These are phyloP conservation scores for Enteromius mattozi DNA, from an alignment of 2,797 vertebrate genomes.

Conservation along the genomic window DNA sequence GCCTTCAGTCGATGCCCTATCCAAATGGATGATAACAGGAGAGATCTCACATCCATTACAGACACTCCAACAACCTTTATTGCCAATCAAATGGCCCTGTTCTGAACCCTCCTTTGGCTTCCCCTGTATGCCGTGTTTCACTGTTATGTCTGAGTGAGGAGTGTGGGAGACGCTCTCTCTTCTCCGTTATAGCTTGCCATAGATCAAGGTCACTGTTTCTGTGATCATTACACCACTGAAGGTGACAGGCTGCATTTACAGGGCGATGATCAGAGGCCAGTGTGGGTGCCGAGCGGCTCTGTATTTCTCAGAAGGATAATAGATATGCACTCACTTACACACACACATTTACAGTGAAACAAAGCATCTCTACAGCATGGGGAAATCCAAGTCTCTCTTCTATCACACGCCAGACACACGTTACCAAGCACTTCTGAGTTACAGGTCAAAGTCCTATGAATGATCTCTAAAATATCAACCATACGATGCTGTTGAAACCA, in stretches of 20 bases:
- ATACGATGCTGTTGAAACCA: not conserved
- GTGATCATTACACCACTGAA: constrained; percentile 68
- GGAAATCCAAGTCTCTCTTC: constrained; percentile 17
- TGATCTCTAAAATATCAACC: constrained; percentile 10
- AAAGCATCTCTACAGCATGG: constrained; percentile 43
- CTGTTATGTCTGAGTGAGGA: constrained; percentile 57
- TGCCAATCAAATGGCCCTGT: constrained; percentile 75
- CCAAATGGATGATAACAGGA: constrained; percentile 69
- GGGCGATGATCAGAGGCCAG: constrained; percentile 56
- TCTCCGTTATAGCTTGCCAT: constrained; percentile 64
- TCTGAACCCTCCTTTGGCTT: constrained; percentile 74
- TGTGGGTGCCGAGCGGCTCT: constrained; percentile 47
- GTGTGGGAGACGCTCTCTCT: constrained; percentile 61
- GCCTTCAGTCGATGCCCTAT: constrained; percentile 62
- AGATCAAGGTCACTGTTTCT: constrained; percentile 72
- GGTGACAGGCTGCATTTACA: constrained; percentile 64
- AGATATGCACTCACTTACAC: constrained; percentile 38
- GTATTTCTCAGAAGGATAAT: constrained; percentile 45
- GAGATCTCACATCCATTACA: constrained; percentile 74
- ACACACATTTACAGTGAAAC: constrained; percentile 43
- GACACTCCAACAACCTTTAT: constrained; percentile 78
- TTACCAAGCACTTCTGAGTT: constrained; percentile 6
- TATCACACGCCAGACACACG: constrained; percentile 4
- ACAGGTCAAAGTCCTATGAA: constrained; percentile 10
- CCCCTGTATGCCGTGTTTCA: constrained; percentile 63